phyloP scores from a whole-genome alignment of 2,797 vertebrate species.

The Ammospiza maritima region DNA sequence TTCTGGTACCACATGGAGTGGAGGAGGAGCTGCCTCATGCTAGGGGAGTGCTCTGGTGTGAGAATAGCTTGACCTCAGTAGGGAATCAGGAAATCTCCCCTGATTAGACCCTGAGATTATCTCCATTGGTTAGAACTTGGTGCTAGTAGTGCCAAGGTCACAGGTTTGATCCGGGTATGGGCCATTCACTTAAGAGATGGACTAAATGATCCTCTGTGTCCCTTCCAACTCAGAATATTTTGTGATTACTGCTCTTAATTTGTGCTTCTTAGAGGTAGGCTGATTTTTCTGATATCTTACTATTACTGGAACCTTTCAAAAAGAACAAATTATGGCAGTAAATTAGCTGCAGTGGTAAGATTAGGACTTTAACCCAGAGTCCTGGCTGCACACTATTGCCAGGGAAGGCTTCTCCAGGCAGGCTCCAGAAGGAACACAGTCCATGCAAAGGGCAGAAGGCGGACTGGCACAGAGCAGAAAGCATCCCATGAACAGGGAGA shows the following conservation, averaged over 20 bases:
- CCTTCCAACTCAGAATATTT: neutral
- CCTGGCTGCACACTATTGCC: neutral
- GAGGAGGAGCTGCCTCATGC: neutral
- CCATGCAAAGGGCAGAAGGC: neutral
- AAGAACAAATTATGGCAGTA: neutral
- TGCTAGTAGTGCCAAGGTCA: neutral
- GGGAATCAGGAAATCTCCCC: conserved; percentile 5
- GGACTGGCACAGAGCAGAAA: neutral
- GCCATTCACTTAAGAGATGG: neutral
- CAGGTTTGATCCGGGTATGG: neutral
- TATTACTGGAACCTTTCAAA: neutral
- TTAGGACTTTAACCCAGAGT: neutral
- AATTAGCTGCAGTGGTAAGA: neutral
- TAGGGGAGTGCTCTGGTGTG: neutral
- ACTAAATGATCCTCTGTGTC: neutral
- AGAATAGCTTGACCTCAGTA: neutral
- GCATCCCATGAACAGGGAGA: neutral
- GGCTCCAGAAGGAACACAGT: neutral
- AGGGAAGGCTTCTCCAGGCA: neutral
- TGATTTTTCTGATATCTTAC: neutral
- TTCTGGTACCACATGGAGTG: neutral
- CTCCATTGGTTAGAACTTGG: neutral
- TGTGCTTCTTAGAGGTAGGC: neutral
- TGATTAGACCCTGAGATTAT: neutral
- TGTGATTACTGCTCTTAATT: neutral